Evolutionary conservation across 2,888 invertebrate species (phyloP).

Genomic region (Stictocephala bisonia): DNA sequence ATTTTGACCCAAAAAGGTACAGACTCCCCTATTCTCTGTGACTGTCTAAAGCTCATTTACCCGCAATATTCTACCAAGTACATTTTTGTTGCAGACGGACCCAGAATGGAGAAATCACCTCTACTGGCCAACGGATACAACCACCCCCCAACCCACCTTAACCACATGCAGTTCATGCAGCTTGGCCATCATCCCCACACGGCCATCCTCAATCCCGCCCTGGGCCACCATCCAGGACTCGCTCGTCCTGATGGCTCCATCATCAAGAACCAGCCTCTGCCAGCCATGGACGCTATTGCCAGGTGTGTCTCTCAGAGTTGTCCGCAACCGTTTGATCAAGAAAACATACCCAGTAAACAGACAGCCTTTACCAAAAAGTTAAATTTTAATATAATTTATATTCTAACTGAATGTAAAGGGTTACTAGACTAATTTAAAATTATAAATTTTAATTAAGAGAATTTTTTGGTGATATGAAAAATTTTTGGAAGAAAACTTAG

Average conservation of each 20-base stretch:
- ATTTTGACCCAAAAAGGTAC: background rate
- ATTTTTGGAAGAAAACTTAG: no score
- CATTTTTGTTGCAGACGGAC: slow-evolving; percentile 74
- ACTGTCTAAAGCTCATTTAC: background rate
- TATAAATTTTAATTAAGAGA: no score
- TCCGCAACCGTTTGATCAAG: no score
- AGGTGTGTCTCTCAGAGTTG: no score
- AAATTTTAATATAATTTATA: no score
- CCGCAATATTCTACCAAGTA: background rate
- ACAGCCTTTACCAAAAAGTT: no score
- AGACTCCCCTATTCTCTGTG: background rate
- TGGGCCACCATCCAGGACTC: slow-evolving; percentile 79
- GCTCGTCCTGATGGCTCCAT: slow-evolving; percentile 85
- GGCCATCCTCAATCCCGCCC: slow-evolving; percentile 89
- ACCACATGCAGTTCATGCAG: slow-evolving; percentile 86
- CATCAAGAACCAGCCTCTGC: slow-evolving; percentile 86
- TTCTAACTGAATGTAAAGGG: no score
- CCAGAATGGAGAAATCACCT: slow-evolving; percentile 91
- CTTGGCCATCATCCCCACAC: slow-evolving; percentile 68
- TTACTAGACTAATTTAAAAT: no score
- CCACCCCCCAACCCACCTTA: slow-evolving; percentile 90
- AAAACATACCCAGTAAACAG: no score
- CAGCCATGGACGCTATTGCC: slow-evolving; percentile 91
- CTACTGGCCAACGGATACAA: slow-evolving; percentile 94
- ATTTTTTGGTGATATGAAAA: no score